Evolutionary conservation across 2,888 invertebrate genomes (phyloP).

Genomic region (Athripsodes cinereus): DNA sequence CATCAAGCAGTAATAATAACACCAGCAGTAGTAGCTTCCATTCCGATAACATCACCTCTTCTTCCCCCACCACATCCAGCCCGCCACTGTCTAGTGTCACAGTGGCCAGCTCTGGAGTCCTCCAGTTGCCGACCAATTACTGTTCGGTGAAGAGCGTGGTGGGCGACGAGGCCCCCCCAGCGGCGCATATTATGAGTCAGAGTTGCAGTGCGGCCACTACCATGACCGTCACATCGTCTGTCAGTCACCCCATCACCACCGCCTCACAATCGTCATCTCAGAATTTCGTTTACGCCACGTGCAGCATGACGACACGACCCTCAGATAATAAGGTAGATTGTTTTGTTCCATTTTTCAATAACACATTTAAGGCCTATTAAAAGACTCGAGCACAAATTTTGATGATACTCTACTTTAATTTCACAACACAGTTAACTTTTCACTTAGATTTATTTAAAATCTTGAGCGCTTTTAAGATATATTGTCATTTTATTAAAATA

Average conservation of each 20-base stretch:
- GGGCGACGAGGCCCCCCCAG: slow-evolving; percentile 28
- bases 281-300: slow-evolving; percentile 5
- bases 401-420: too few relatives aligned
- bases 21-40: too few relatives aligned
- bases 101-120: slow-evolving; percentile 38
- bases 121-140: slow-evolving; percentile 39
- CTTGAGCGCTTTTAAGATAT: too few relatives aligned
- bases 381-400: too few relatives aligned
- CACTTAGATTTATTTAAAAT: too few relatives aligned
- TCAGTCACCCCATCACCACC: slow-evolving; percentile 10
- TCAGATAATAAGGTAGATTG: too few relatives aligned
- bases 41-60: too few relatives aligned
- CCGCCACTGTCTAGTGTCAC: background rate
- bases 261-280: slow-evolving; percentile 7
- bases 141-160: slow-evolving; percentile 38
- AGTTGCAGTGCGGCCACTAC: background rate
- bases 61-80: background rate
- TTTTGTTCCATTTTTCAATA: too few relatives aligned
- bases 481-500: too few relatives aligned
- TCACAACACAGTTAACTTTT: too few relatives aligned
- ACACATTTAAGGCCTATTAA: too few relatives aligned
- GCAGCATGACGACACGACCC: background rate
- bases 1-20: too few relatives aligned
- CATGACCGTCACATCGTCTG: slow-evolving; percentile 7
- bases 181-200: background rate